Conservation (phyloP, 2,113 vertebrate genomes). For the Noctilio leporinus region DNA sequence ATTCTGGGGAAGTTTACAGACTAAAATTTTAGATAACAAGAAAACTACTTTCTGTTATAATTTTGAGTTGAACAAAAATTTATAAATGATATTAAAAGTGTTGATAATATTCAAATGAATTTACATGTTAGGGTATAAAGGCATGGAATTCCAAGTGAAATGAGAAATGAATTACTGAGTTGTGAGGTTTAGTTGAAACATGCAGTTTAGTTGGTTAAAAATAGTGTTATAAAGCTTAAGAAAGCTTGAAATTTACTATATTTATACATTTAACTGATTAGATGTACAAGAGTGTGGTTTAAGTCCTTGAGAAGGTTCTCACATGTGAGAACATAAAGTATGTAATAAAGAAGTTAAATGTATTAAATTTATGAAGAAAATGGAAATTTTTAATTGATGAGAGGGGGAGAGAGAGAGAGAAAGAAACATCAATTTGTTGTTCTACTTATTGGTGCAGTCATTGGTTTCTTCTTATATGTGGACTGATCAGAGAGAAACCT, state of each 20-base stretch:
- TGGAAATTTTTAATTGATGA: no score
- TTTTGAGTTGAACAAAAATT: background rate
- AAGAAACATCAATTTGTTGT: no score
- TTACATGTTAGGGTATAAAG: background rate
- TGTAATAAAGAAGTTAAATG: background rate
- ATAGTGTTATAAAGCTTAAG: background rate
- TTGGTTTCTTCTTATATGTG: no score
- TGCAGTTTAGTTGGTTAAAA: background rate
- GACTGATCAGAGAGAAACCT: no score
- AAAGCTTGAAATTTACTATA: background rate
- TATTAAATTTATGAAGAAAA: background rate
- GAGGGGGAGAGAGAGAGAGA: no score
- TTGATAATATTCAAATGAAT: background rate
- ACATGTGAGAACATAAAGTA: background rate
- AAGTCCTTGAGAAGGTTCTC: background rate
- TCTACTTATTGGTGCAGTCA: no score
- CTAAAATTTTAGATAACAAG: background rate
- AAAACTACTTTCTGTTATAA: background rate
- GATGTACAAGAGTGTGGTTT: background rate
- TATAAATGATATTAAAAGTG: background rate
- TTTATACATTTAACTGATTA: background rate
- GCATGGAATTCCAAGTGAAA: background rate
- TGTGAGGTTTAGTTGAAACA: background rate
- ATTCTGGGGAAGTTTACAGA: background rate
- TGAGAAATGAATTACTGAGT: background rate